A percentile compares a stretch with the other conserved stretches of the same genome.
Conservation (phyloP, 2,888 invertebrate genomes). For the Nomada ferruginata region DNA sequence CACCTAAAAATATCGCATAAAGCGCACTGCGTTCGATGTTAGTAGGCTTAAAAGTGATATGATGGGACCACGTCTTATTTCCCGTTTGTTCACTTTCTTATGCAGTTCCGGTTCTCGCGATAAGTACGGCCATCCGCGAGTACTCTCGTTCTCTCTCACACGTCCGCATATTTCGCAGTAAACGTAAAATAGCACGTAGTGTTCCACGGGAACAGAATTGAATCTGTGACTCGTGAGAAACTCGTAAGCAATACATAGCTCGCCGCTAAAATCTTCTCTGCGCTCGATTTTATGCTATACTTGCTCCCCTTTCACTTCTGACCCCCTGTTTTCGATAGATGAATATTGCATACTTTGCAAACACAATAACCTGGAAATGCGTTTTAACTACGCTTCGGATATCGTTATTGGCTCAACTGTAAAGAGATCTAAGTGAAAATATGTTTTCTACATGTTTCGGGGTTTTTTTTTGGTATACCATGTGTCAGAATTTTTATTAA, state of each 20-base stretch:
- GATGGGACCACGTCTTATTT: slow-evolving; percentile 27
- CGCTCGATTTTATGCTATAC: slow-evolving; percentile 49
- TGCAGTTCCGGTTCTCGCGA: slow-evolving; percentile 72
- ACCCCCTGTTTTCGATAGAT: slow-evolving; percentile 23
- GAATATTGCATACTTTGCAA: background rate
- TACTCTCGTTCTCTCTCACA: slow-evolving; percentile 71
- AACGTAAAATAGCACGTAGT: slow-evolving; percentile 62
- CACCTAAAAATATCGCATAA: slow-evolving; percentile 1
- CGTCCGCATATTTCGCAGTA: slow-evolving; percentile 44
- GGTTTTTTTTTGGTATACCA: background rate
- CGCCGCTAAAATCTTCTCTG: slow-evolving; percentile 48
- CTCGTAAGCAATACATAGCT: slow-evolving; percentile 37
- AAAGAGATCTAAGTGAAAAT: background rate
- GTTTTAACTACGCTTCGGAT: background rate
- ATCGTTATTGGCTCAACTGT: background rate
- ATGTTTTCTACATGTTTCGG: too few relatives aligned
- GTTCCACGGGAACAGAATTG: slow-evolving; percentile 51
- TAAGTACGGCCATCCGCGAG: slow-evolving; percentile 65
- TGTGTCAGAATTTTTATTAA: background rate
- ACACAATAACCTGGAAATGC: background rate
- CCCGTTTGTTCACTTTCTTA: slow-evolving; percentile 73
- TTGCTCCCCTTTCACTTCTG: slow-evolving; percentile 49
- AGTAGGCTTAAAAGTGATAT: slow-evolving; percentile 54
- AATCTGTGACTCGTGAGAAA: slow-evolving; percentile 58
- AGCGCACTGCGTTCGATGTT: slow-evolving; percentile 13